Base-by-base conservation (phyloP, 1,140 invertebrate genomes). In the Dendroctonus valens region DNA sequence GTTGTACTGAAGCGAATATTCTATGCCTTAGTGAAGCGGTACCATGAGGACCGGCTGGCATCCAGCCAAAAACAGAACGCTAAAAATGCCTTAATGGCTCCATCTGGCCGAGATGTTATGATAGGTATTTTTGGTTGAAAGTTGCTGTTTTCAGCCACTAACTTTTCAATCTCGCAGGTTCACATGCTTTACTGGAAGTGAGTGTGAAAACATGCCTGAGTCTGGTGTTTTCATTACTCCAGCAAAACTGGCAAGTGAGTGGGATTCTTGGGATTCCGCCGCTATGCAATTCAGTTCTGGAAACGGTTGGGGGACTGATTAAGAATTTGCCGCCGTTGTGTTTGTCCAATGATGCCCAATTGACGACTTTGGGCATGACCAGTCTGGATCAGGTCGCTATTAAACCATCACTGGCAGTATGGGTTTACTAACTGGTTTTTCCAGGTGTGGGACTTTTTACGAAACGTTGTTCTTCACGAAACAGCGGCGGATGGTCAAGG, bases 121-220 rank as follows among this genome's bases (percentile, higher is more conserved):
- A 55, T 64, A 46, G 65, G 65, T 67, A 60, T 53, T 14, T 8
- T 41, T 59, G 3, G 38, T 15, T 7, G n/a, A 39, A 59, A 63
- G 44, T 49, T 57, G 41, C 41, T 39, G 39, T 60, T 44, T 14
- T 49, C 8, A 49, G 37, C 15, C 5, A 0, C 1, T 48, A 39
- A 38, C 53, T 41, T 44, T 15, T 11, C 15, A 62, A 68, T 12
- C 9, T 11, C 46, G n/a, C 37, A 68, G 84, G 84, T 40, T 84
- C 82, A 46, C 80, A 85, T 74, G 84, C 83, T 11, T 74, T 89
- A n/a, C 73, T 88, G 54, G 86, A 88, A 78, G 80, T 89, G 64
- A 85, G 85, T 3, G 83, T 89, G 0, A 83, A 83, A 76, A 86
- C 86, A 60, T 86, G 86, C 11, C 77, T 89, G 7, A 84, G 81